A percentile compares a stretch with the other conserved stretches of the same genome.
Conservation (phyloP, 2,888 invertebrate genomes). For the Drosophila niveifrons region DNA sequence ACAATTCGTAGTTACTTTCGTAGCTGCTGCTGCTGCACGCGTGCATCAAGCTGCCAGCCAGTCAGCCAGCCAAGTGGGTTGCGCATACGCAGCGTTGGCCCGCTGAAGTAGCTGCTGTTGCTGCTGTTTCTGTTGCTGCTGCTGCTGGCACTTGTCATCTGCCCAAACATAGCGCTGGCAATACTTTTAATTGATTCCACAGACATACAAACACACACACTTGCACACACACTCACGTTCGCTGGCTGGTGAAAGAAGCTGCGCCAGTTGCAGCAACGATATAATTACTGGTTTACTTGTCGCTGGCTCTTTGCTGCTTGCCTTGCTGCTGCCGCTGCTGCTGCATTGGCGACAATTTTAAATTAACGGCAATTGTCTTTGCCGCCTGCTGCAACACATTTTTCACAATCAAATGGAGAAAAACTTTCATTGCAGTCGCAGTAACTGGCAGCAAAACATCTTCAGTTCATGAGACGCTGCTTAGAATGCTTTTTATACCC, state of each 20-base stretch:
- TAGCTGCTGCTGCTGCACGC: constrained; percentile 53
- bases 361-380: constrained; percentile 80
- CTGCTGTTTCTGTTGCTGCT: constrained; percentile 48
- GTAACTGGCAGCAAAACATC: constrained; percentile 1
- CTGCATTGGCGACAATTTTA: constrained; percentile 76
- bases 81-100: constrained; percentile 51
- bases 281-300: constrained; percentile 73
- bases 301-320: constrained; percentile 31
- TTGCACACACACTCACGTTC: constrained; percentile 34
- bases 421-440: constrained; percentile 69
- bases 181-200: constrained; percentile 81
- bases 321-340: constrained; percentile 25
- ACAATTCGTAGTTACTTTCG: constrained; percentile 60
- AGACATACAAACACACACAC: constrained; percentile 44
- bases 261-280: constrained; percentile 69
- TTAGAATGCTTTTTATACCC: constrained; percentile 39
- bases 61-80: constrained; percentile 67
- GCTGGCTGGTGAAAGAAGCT: constrained; percentile 70
- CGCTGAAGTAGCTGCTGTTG: constrained; percentile 21
- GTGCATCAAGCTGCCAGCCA: constrained; percentile 50
- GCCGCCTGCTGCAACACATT: constrained; percentile 69
- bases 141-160: constrained; percentile 73
- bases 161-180: constrained; percentile 75
- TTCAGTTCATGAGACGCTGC: constrained; percentile 25
- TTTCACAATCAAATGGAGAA: constrained; percentile 49